Percentiles rank a stretch among this genome's conserved stretches.
Conservation (phyloP, 2,797 vertebrate species). For the Glossophaga mutica region DNA sequence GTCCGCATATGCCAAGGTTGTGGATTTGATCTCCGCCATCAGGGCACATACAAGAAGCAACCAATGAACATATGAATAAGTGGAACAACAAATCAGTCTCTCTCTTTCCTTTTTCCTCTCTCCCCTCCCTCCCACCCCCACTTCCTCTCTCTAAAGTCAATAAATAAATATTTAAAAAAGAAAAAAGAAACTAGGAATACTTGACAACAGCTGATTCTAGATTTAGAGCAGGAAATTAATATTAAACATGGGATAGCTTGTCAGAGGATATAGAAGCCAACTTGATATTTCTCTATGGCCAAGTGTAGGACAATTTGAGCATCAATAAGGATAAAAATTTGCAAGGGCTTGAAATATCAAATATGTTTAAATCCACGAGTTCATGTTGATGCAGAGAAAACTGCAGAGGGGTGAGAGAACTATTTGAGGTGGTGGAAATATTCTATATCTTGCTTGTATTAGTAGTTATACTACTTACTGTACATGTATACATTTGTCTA, state of each 20-base stretch:
- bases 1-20: not conserved
- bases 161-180: not conserved
- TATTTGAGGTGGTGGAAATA: not conserved
- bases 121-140: too few relatives aligned
- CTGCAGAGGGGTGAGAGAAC: not conserved
- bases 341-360: not conserved
- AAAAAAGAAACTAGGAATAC: not conserved
- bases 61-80: not conserved
- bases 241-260: not conserved
- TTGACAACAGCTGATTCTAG: not conserved
- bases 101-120: too few relatives aligned
- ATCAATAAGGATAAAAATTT: not conserved
- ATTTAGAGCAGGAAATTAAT: not conserved
- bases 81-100: not conserved
- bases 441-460: not conserved
- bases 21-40: not conserved
- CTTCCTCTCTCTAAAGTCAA: not conserved
- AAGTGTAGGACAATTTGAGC: not conserved
- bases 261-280: not conserved
- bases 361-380: not conserved
- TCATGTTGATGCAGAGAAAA: not conserved
- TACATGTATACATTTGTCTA: not conserved
- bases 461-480: not conserved
- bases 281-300: not conserved
- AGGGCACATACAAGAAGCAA: not conserved